Conservation (phyloP, 1,140 invertebrate species). For the Theocolax elegans region DNA sequence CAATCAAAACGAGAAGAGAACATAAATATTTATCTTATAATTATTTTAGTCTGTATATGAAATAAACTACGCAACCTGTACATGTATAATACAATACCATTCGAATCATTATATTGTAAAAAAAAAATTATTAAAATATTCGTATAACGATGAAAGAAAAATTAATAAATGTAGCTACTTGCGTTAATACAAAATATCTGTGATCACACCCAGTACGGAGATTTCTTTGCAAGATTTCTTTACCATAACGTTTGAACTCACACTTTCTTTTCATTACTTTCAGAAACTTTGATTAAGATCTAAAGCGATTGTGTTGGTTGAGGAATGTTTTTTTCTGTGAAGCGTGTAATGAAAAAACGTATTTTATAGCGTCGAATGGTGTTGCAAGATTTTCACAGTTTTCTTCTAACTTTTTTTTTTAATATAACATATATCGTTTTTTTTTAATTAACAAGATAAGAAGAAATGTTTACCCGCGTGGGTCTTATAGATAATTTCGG, state of each 20-base stretch:
- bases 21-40: constrained; percentile 1
- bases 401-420: neutral
- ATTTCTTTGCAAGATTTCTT: neutral
- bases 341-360: constrained; percentile 3
- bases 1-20: neutral
- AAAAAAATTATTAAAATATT: neutral
- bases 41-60: neutral
- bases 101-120: constrained; percentile 10
- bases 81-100: constrained; percentile 27
- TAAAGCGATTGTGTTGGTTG: neutral
- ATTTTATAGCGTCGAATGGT: neutral
- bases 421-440: neutral
- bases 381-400: neutral
- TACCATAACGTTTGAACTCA: neutral
- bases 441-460: too few species aligned
- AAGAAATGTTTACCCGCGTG: too few species aligned
- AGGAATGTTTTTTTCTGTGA: constrained; percentile 7
- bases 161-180: constrained; percentile 3
- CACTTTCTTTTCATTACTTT: neutral
- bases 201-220: constrained; percentile 15
- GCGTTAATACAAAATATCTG: constrained; percentile 30
- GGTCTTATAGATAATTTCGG: too few species aligned
- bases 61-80: neutral
- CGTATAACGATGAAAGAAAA: neutral
- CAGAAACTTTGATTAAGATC: neutral